A percentile compares a stretch with the other conserved stretches of the same genome.
phyloP scores from a whole-genome alignment of 2,888 invertebrate genomes.

The Fragum sueziense region DNA sequence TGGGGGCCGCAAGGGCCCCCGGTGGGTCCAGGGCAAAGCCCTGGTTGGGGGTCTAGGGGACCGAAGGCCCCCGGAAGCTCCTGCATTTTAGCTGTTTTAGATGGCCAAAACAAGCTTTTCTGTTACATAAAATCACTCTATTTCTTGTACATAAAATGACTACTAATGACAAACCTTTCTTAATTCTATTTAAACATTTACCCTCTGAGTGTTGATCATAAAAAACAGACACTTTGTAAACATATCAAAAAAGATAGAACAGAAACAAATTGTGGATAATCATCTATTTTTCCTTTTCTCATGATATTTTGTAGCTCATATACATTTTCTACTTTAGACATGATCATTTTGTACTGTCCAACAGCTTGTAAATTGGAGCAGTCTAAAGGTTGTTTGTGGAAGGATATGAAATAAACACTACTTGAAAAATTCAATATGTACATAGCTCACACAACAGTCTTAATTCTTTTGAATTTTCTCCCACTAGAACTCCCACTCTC shows the following conservation, averaged over 20 bases:
- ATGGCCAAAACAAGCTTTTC: not conserved
- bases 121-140: not conserved
- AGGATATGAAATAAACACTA: not conserved
- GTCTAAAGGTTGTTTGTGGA: not conserved
- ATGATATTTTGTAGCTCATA: no score
- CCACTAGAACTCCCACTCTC: not conserved
- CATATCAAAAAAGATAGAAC: not conserved
- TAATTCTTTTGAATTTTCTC: constrained; percentile 6
- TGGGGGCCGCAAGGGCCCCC: constrained; percentile 2
- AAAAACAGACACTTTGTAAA: not conserved
- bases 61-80: constrained; percentile 8
- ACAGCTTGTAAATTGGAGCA: no score
- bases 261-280: not conserved
- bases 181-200: not conserved
- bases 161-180: no score
- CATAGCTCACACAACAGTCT: not conserved
- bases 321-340: no score
- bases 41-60: not conserved
- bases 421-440: not conserved
- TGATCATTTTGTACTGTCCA: no score
- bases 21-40: not conserved
- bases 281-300: no score
- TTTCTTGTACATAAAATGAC: not conserved
- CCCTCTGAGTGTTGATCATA: not conserved
- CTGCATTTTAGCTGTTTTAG: not conserved